Percentiles rank a stretch among this genome's conserved stretches.
Conservation (phyloP, 1,140 invertebrate genomes). For the Pseudoatta argentina region DNA sequence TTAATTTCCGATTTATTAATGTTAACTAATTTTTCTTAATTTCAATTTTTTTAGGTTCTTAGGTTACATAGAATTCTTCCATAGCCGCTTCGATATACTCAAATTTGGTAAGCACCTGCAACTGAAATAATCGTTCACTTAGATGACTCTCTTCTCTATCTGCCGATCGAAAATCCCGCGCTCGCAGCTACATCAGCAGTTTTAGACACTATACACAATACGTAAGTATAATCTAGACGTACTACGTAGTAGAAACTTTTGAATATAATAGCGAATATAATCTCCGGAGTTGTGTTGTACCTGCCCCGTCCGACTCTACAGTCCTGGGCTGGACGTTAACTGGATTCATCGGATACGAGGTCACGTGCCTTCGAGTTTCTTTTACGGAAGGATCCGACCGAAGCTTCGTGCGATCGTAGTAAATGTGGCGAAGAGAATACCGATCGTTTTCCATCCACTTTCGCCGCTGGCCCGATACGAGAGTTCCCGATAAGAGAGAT, state of each 20-base stretch:
- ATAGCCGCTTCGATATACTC: background rate
- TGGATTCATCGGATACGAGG: conserved; percentile 73
- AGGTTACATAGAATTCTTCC: background rate
- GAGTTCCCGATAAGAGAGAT: background rate
- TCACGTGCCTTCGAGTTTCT: conserved; percentile 69
- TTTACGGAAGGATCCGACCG: conserved; percentile 69
- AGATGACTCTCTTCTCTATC: conserved; percentile 47
- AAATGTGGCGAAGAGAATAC: background rate
- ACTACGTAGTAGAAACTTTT: conserved; percentile 78
- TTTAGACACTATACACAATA: conserved; percentile 78
- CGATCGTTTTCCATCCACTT: background rate
- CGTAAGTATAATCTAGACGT: conserved; percentile 76
- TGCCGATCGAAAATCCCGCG: conserved; percentile 69
- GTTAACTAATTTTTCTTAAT: background rate
- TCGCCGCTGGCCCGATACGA: conserved; percentile 1
- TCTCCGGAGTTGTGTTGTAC: conserved; percentile 73
- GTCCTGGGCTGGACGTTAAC: conserved; percentile 65
- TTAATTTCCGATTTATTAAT: background rate
- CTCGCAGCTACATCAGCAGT: conserved; percentile 75
- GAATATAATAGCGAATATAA: conserved; percentile 73
- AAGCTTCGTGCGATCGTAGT: conserved; percentile 63
- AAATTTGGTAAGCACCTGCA: conserved; percentile 57
- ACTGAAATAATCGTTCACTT: conserved; percentile 30
- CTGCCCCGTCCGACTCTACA: conserved; percentile 57
- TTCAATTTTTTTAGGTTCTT: background rate